phyloP scores from a whole-genome alignment of 2,888 invertebrate genomes.

The Yponomeuta plumbellus region DNA sequence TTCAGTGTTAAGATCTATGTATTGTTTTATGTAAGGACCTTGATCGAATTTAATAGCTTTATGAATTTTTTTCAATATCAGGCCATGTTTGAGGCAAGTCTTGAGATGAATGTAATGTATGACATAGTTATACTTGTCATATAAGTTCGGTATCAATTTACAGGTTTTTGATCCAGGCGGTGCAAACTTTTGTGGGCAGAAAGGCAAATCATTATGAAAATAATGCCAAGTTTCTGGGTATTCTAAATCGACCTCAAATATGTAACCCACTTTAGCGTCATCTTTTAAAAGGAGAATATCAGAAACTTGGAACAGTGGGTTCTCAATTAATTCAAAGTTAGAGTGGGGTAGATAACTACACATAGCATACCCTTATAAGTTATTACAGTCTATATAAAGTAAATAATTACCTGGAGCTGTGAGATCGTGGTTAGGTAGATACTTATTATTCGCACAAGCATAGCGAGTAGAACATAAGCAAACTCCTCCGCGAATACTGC shows the following conservation, averaged over 20 bases:
- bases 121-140: constrained; percentile 31
- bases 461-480: constrained; percentile 26
- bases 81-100: constrained; percentile 31
- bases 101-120: constrained; percentile 34
- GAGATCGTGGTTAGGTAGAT: too few relatives aligned
- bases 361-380: too few relatives aligned
- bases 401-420: too few relatives aligned
- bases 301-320: neutral
- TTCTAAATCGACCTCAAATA: constrained; percentile 29
- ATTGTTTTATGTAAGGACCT: constrained; percentile 32
- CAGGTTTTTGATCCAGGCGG: constrained; percentile 23
- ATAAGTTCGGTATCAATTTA: constrained; percentile 29
- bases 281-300: constrained; percentile 19
- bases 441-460: constrained; percentile 27
- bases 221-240: constrained; percentile 20
- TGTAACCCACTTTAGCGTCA: constrained; percentile 25
- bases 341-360: too few relatives aligned
- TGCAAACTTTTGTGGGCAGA: constrained; percentile 23
- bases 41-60: constrained; percentile 32
- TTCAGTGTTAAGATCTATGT: constrained; percentile 27
- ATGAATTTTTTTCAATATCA: constrained; percentile 32
- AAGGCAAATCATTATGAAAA: constrained; percentile 20
- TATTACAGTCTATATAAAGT: too few relatives aligned
- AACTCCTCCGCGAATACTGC: constrained; percentile 29
- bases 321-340: constrained; percentile 24